Evolutionary conservation across 2,888 invertebrate species (phyloP), one percentile per base, ranked within the genome.

Genomic region (Pachydiplax longipennis): DNA sequence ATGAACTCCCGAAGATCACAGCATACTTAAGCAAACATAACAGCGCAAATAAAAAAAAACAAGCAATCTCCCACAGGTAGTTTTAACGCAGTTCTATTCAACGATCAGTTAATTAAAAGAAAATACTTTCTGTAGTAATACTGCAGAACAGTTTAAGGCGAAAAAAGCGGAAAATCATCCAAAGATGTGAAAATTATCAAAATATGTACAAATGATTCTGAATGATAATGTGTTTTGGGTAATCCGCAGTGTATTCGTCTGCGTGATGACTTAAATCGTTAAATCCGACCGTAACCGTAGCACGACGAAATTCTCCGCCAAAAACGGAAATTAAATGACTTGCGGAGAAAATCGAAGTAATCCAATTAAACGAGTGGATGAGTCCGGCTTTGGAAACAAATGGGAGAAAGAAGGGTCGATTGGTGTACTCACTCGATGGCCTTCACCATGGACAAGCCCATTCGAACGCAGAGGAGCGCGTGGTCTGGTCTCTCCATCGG

Each of bases 371-470:
- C 31, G 31, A 22, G 6, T 40, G 5, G 37, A 81, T 25, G 81
- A n/a, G 37, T 81, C 5, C 61, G 61, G 61, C 15, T 15, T 18
- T n/a, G 61, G 61, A 15, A 61, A 61, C 10, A 61, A 58, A 18
- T 13, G 22, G 58, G 58, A 6, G 65, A n/a, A 18, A 65, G n/a
- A 65, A 25, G 25, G n/a, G 25, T 25, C 65, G 65, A 25, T 37
- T 40, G 40, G 80, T 80, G 73, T 90, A 95, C 97, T 96, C 95
- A 99, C 97, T 98, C 98, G 93, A 99, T 99, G 92, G 98, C 98
- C 94, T 98, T 98, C 91, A 99, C 98, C 98, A 99, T 98, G 48
- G 98, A 98, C 90, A 99, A 95, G 81, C 99, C 99, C 99, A 99
- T 99, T 94, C 98, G 98, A 37, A 99, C 98, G 94, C 97, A 98